Base-by-base conservation (phyloP, 2,888 invertebrate genomes). In the Drosophila mimetica region DNA sequence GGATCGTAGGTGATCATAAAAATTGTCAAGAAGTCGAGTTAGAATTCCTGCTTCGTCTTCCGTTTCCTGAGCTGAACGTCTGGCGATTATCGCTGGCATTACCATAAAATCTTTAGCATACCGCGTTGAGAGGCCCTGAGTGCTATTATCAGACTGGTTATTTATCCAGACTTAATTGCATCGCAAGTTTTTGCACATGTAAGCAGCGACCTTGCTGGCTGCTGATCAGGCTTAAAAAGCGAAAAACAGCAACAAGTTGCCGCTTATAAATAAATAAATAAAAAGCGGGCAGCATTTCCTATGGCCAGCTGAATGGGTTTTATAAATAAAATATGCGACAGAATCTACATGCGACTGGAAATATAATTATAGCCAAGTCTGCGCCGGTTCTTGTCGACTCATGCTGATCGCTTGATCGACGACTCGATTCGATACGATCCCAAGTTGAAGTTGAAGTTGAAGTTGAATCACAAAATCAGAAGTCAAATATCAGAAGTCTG, bases 171-270 rank as follows among this genome's bases (percentile, higher is more conserved):
- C 59, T 81, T 79, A 75, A 79, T 76, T 79, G 76, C 79, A 71
- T 65, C 65, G 63, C 61, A 48, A 77, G 47, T 71, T 71, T 53
- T 63, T 80, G 66, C 71, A 71, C 55, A 59, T 74, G 71, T 71
- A 64, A 71, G 71, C 71, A 36, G 30, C 74, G 77, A 79, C 79
- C 83, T 79, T 79, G 77, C 47, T 41, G 71, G 47, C 52, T 63
- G 77, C 74, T 80, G 71, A 83, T 44, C 77, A 44, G 65, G 67
- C 67, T 71, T 53, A 76, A 74, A 59, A 44, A 60, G 34, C 32
- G 16, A 44, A 3, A 48, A 46, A 59, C n/a, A 59, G 46, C 46
- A 46, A 30, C 51, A 52, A 50, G 51, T 16, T 3, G 39, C 54
- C 61, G 61, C 22, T 6, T 16, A 41, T 53, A 42, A 50, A 52